Evolutionary conservation across 2,797 vertebrate genomes (phyloP), one percentile per base, ranked within the genome.

Genomic region (Uromys caudimaculatus): DNA sequence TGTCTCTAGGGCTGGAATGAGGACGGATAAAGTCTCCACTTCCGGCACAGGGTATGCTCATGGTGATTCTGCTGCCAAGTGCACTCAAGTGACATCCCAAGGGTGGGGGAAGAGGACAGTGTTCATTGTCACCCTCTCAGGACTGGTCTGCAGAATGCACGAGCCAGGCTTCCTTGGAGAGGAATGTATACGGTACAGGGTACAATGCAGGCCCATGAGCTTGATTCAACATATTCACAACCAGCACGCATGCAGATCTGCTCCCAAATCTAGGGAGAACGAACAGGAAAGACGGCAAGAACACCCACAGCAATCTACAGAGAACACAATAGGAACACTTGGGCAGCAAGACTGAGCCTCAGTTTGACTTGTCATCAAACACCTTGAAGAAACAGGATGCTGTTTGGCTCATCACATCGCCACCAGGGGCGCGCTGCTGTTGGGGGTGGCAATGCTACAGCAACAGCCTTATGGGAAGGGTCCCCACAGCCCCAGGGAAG

Each of bases 131-230:
- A 56, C 44, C 67, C 29, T 78, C 16, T 71, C 64, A 4, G 62
- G 83, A 29, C 73, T 90, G 81, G 32, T 29, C 79, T 62, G 78
- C 54, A 83, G 95, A 58, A 35, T 8, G 10, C 4, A 17, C 4
- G 38, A 67, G n/a, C 58, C 14, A 32, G 69, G 41, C 77, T 94
- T 94, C 79, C 87, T 67, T 44, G 50, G 90, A 79, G 94, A 78
- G 89, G 71, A 90, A 50, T 73, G 17, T 50, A 56, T 69, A 76
- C n/a, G 75, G 8, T 35, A 16, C 69, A 56, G 47, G 62, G 75
- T 23, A 54, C 62, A 54, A 52, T 67, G 32, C 50, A 78, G 41
- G 35, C 41, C 60, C 32, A 0, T 11, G 32, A 89, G 58, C n/a
- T 67, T 77, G 81, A 32, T 95, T 27, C 52, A n/a, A 64, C 83